Conservation (phyloP, 1,140 invertebrate species). For the Anastrepha obliqua region DNA sequence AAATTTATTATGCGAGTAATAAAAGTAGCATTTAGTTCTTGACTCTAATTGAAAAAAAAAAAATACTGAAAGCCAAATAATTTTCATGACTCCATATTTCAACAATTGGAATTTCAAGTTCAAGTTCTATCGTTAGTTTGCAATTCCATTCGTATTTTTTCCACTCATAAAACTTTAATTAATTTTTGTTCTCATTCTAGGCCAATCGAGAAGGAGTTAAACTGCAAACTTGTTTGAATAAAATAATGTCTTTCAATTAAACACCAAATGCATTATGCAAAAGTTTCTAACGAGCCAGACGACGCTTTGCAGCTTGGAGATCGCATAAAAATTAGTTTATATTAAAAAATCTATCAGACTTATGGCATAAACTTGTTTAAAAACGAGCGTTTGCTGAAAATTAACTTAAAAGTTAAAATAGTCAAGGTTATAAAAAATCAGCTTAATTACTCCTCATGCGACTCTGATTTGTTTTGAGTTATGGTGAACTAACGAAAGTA, state of each 20-base stretch:
- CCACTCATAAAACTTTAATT: neutral
- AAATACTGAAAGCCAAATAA: too few relatives aligned
- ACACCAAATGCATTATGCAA: neutral
- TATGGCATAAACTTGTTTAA: neutral
- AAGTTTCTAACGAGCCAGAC: neutral
- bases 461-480: neutral
- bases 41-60: too few relatives aligned
- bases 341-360: neutral
- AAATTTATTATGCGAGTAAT: too few relatives aligned
- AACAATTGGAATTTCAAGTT: too few relatives aligned
- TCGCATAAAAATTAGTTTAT: neutral
- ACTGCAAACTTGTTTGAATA: conserved; percentile 13
- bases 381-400: neutral
- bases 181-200: neutral
- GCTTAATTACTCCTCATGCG: neutral
- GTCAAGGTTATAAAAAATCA: neutral
- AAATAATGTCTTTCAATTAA: neutral
- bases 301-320: neutral
- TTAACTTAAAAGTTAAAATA: neutral
- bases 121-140: neutral
- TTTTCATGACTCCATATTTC: too few relatives aligned
- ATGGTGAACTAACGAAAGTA: neutral
- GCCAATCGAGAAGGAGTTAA: conserved; percentile 17
- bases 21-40: too few relatives aligned
- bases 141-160: neutral